phyloP scores from a whole-genome alignment of 2,888 invertebrate species.

The Lydus trimaculatus region DNA sequence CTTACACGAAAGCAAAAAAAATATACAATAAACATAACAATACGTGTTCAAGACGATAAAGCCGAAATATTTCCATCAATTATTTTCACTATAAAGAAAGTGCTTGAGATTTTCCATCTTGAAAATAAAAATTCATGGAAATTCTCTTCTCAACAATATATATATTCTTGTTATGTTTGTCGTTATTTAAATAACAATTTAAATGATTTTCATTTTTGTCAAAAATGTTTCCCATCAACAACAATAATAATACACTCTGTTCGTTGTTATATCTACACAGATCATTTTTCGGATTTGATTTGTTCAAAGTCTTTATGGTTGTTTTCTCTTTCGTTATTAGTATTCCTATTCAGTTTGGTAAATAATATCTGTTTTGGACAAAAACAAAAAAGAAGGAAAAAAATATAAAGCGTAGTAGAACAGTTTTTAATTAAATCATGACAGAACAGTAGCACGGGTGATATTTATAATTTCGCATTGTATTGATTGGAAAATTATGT shows the following conservation, averaged over 20 bases:
- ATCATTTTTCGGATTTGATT: neutral
- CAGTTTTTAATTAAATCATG: neutral
- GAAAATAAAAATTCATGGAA: neutral
- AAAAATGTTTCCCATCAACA: neutral
- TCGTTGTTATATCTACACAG: neutral
- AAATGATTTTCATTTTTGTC: slow-evolving; percentile 1
- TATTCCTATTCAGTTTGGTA: neutral
- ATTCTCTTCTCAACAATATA: neutral
- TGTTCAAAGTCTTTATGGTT: too few species aligned
- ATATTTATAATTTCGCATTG: neutral
- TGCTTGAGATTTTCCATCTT: neutral
- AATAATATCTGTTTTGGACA: neutral
- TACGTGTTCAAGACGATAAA: slow-evolving; percentile 1
- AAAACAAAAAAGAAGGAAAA: neutral
- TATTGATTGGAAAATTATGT: neutral
- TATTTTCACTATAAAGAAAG: neutral
- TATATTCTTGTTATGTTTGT: neutral
- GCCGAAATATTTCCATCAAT: neutral
- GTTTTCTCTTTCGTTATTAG: too few species aligned
- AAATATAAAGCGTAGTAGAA: neutral
- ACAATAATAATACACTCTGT: neutral
- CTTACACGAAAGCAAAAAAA: neutral
- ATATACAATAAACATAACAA: neutral
- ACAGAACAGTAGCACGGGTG: neutral
- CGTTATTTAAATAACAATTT: neutral